These are phyloP conservation scores for Formica selysi DNA, from an alignment of 1,140 invertebrate genomes.

Conservation along the genomic window DNA sequence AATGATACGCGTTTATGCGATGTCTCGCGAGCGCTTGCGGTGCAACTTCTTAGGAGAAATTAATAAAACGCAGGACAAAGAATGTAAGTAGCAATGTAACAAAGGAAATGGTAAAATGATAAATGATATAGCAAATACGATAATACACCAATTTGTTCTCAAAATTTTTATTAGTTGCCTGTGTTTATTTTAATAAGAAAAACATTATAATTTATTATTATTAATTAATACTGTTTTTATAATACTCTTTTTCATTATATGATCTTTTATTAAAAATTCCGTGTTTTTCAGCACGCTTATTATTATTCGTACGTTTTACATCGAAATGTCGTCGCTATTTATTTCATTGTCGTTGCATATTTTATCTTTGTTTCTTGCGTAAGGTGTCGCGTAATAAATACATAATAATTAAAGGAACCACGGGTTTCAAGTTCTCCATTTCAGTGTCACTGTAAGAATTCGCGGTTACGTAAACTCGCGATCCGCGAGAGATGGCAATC, in stretches of 20 bases:
- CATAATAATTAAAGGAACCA: background rate
- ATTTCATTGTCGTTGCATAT: too few relatives aligned
- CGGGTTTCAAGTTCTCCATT: background rate
- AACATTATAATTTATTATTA: background rate
- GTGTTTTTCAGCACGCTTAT: background rate
- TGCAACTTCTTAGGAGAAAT: background rate
- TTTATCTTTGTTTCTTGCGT: too few relatives aligned
- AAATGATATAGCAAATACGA: too few relatives aligned
- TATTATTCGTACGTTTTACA: too few relatives aligned
- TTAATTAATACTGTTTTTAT: background rate
- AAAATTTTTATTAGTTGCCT: too few relatives aligned
- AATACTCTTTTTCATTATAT: background rate
- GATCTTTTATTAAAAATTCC: background rate
- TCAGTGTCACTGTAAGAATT: background rate
- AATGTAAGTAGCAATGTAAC: too few relatives aligned
- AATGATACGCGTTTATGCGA: background rate
- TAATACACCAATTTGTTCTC: too few relatives aligned
- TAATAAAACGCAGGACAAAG: background rate
- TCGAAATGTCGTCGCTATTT: too few relatives aligned
- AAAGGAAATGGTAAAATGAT: too few relatives aligned
- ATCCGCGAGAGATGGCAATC: background rate
- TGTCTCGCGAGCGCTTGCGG: background rate
- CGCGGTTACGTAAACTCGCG: constrained; percentile 38
- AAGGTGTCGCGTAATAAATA: background rate
- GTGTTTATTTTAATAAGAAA: too few relatives aligned